phyloP scores from a whole-genome alignment of 2,888 invertebrate genomes.

The Philopedon plagiatum region DNA sequence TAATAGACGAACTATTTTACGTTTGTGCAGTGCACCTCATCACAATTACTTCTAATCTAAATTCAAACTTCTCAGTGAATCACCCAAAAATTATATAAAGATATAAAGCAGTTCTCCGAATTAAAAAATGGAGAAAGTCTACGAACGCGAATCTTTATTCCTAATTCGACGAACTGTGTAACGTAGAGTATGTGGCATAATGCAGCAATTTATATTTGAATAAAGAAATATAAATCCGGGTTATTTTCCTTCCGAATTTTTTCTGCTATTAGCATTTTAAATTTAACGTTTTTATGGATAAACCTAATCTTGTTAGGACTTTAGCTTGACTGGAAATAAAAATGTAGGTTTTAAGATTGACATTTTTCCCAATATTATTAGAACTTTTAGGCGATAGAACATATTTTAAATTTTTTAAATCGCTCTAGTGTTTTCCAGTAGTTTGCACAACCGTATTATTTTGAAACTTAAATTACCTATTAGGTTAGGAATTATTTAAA shows the following conservation, averaged over 20 bases:
- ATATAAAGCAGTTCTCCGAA: background rate
- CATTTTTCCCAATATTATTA: slow-evolving; percentile 3
- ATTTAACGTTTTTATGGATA: slow-evolving; percentile 1
- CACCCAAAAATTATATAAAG: background rate
- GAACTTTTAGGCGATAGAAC: background rate
- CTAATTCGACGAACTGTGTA: slow-evolving; percentile 1
- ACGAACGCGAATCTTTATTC: background rate
- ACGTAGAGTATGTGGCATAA: background rate
- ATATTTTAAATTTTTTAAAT: background rate
- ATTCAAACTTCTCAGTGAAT: too few relatives aligned
- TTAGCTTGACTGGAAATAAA: background rate
- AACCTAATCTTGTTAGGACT: background rate
- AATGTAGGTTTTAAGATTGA: background rate
- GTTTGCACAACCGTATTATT: too few relatives aligned
- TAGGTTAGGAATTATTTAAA: too few relatives aligned
- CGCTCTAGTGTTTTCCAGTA: too few relatives aligned
- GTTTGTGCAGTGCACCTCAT: too few relatives aligned
- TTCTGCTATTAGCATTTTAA: slow-evolving; percentile 4
- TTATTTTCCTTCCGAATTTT: slow-evolving; percentile 6
- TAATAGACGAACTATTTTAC: too few relatives aligned
- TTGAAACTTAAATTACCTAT: too few relatives aligned
- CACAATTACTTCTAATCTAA: too few relatives aligned
- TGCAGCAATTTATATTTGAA: slow-evolving; percentile 12
- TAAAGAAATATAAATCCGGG: slow-evolving; percentile 10
- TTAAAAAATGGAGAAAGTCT: background rate